These are phyloP conservation scores for Bombus affinis DNA, from an alignment of 1,140 invertebrate species.

Conservation along the genomic window DNA sequence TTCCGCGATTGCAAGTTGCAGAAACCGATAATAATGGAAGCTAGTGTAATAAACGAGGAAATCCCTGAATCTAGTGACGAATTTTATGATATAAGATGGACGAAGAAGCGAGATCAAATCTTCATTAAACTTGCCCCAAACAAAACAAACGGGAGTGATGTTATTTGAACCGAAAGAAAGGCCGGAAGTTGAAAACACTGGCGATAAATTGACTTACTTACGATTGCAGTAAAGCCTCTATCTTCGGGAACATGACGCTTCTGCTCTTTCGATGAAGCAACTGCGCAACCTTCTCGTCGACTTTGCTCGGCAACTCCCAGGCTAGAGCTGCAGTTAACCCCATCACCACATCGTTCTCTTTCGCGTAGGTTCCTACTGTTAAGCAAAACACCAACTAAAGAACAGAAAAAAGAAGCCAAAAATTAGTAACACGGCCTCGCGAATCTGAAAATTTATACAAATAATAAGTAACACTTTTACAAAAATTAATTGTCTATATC, in stretches of 20 bases:
- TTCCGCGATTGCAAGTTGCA: not conserved
- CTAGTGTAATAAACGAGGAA: not conserved
- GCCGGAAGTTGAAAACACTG: not conserved
- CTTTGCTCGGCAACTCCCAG: conserved; percentile 80
- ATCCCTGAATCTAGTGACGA: too few relatives aligned
- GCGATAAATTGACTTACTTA: conserved; percentile 68
- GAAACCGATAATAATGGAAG: not conserved
- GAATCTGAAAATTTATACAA: not conserved
- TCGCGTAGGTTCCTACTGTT: conserved; percentile 77
- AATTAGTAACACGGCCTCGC: not conserved
- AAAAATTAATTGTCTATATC: too few relatives aligned
- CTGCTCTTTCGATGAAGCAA: conserved; percentile 76
- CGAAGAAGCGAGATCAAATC: not conserved
- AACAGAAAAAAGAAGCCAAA: conserved; percentile 31
- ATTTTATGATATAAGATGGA: not conserved
- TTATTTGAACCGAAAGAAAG: too few relatives aligned
- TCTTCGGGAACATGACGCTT: conserved; percentile 79
- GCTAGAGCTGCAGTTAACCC: conserved; percentile 81
- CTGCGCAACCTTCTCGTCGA: conserved; percentile 74
- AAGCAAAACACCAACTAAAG: conserved; percentile 80
- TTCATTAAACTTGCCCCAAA: not conserved
- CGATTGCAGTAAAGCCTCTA: conserved; percentile 81
- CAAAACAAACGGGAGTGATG: not conserved
- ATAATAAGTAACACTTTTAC: not conserved
- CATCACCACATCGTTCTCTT: conserved; percentile 76